Evolutionary conservation across 2,797 vertebrate species (phyloP), one percentile per base, ranked within the genome.

Genomic region (Enteromius treurensis): DNA sequence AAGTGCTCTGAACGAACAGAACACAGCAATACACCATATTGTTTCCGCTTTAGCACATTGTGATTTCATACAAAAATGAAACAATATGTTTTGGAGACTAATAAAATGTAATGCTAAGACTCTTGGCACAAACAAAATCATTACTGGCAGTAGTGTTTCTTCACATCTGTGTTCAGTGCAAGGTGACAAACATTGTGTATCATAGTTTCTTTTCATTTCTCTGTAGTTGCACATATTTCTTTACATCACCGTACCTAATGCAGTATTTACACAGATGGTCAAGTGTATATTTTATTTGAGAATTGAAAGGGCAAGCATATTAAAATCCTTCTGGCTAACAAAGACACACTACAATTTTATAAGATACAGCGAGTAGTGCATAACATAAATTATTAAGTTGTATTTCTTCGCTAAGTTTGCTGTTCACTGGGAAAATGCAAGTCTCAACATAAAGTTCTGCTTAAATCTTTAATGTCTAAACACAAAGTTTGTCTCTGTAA

Each of bases 281-380:
- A 78, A 68, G 60, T 82, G 67, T 81, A 14, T 67, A 32, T 81
- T 78, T 49, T 9, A 26, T 49, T 5, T 53, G 58, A 67, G 45
- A 69, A 86, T 53, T 77, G 75, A 76, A 9, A 32, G 55, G 21
- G 40, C 67, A 79, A 78, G 80, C 58, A 78, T 76, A 8, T n/a
- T 51, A 42, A 19, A 71, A 74, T 81, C 40, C 13, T 40, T 68
- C 21, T 32, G 17, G 21, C 60, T 68, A 73, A 84, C 37, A 81
- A 21, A 81, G 53, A n/a, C 14, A 60, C 23, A 64, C 53, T 47
- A 47, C 53, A 80, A 45, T 60, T 32, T 14, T 55, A 62, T 49
- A 49, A 23, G 26, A 71, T 13, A 80, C 14, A 14, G 40, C 0
- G 4, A 49, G 26, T 23, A 23, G 23, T 49, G 47, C 17, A 1